These are phyloP conservation scores for Eristalis tenax DNA, from an alignment of 2,888 invertebrate species.

Conservation along the genomic window DNA sequence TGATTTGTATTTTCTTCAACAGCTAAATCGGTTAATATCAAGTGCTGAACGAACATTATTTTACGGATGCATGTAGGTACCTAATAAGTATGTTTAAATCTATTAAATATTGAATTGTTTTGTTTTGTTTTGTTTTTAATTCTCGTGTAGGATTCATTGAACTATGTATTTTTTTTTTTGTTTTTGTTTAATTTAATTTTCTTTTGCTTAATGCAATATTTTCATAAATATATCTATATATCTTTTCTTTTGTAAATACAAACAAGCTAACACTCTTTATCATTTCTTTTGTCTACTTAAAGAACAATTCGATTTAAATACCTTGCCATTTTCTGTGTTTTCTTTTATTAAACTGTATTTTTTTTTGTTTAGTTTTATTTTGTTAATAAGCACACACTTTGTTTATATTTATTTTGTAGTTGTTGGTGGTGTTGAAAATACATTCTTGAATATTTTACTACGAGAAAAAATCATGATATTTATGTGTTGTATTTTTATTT, in stretches of 20 bases:
- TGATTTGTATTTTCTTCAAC: neutral
- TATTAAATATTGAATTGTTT: conserved; percentile 21
- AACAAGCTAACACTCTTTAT: conserved; percentile 46
- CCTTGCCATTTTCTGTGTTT: neutral
- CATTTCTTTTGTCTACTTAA: conserved; percentile 34
- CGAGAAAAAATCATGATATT: neutral
- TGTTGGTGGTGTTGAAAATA: neutral
- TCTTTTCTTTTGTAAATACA: conserved; percentile 49
- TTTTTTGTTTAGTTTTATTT: neutral
- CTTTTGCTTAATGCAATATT: conserved; percentile 26
- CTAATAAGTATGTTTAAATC: conserved; percentile 20
- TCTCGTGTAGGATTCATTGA: conserved; percentile 42
- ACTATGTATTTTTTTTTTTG: conserved; percentile 1
- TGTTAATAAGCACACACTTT: conserved; percentile 12
- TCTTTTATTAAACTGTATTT: neutral
- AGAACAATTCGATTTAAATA: conserved; percentile 25
- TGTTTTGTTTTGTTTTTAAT: neutral
- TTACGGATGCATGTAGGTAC: conserved; percentile 10
- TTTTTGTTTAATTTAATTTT: neutral
- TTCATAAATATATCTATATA: conserved; percentile 44
- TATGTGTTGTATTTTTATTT: neutral
- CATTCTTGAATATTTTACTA: conserved; percentile 26
- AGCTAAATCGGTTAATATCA: neutral
- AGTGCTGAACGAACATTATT: conserved; percentile 9
- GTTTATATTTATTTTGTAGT: neutral